Base-by-base conservation (phyloP, 2,888 invertebrate genomes). In the Cataglyphis livida region DNA sequence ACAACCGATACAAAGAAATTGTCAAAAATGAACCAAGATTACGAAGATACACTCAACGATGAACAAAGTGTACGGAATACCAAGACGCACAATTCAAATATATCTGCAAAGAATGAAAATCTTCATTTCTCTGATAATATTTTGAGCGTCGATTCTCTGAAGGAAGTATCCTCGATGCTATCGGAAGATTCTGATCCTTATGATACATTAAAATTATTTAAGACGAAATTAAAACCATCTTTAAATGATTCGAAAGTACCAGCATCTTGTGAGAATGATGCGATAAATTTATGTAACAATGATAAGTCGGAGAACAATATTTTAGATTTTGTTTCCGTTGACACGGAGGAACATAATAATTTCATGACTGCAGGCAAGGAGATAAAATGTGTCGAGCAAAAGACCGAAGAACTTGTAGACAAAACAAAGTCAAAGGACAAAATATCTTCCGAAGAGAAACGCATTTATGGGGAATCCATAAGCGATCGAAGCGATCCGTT, bases 401-500 rank as follows among this genome's bases (percentile, higher is more conserved):
- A 84, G 28, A 12, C 48, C 18, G 83, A 88, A 9, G 81, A 87
- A 82, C 74, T 92, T 82, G 68, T 83, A 32, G 57, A 83, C 35
- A 85, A 84, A 66, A 61, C 65, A 81, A 88, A 82, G 84, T 35
- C 81, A 38, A 88, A 81, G 48, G 93, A 93, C 0, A 90, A 90
- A 87, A 64, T 89, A 25, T 59, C 85, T 0, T 90, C 89, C 2
- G 95, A 94, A 54, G 94, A 95, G 44, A 95, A 94, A 88, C 95
- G 94, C 75, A 94, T 94, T 65, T 92, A 94, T 51, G 94, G 94
- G 4, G 96, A 96, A 94, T 95, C 96, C 0, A 96, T 97, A 4
- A 96, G 96, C 71, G 98, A 98, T 94, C 97, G 97, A 88, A 98
- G 98, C 84, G 99, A 99, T 95, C 99, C 99, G 0, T 95, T 99